Percentiles rank a stretch among this genome's conserved stretches.
These are phyloP conservation scores for Mycteria americana DNA, from an alignment of 2,797 vertebrate species.

Conservation along the genomic window DNA sequence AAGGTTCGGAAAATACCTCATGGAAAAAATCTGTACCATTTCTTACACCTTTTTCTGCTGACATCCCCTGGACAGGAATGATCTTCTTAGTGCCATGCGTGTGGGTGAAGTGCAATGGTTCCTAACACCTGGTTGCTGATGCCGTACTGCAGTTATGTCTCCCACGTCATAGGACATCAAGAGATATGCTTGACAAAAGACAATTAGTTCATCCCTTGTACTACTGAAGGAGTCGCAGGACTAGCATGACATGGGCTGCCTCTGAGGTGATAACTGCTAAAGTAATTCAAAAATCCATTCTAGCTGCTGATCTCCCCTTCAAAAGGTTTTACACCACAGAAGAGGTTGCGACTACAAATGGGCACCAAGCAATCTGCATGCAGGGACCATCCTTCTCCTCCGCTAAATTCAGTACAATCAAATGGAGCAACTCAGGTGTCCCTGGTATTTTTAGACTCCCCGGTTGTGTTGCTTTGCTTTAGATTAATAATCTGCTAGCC, in stretches of 20 bases:
- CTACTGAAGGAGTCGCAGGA: background rate
- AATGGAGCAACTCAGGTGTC: background rate
- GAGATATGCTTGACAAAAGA: background rate
- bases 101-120: background rate
- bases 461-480: background rate
- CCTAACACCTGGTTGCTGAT: background rate
- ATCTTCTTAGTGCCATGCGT: accelerated
- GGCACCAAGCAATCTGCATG: background rate
- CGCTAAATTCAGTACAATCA: background rate
- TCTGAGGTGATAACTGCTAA: background rate
- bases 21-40: background rate
- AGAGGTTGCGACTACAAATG: background rate
- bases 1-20: background rate
- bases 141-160: background rate
- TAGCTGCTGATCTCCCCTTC: background rate
- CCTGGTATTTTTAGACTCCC: background rate
- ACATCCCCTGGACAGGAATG: background rate
- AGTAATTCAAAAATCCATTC: background rate
- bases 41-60: background rate
- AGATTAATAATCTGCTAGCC: background rate
- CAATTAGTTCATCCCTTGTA: background rate
- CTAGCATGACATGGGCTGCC: background rate
- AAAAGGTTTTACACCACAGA: background rate
- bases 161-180: background rate
- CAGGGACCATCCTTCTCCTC: background rate